phyloP scores from a whole-genome alignment of 2,113 vertebrate species.

The Cynoglossus semilaevis region DNA sequence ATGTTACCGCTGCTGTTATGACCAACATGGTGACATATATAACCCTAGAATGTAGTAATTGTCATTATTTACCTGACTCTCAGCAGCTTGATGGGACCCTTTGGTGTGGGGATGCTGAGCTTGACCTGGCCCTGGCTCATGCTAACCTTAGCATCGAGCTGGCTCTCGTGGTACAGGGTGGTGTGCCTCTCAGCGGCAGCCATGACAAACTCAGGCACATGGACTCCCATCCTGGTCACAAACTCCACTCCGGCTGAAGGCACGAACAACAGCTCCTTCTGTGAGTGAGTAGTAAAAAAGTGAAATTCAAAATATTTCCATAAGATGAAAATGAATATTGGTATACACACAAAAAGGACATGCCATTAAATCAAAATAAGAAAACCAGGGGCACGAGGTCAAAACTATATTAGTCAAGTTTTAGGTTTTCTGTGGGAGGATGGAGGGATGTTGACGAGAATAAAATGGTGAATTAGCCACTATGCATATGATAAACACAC shows the following conservation, averaged over 20 bases:
- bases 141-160: slow-evolving; percentile 70
- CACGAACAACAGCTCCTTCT: slow-evolving; percentile 79
- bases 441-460: no score
- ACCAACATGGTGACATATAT: no score
- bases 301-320: neutral
- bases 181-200: slow-evolving; percentile 82
- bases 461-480: no score
- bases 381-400: no score
- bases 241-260: slow-evolving; percentile 85
- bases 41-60: neutral
- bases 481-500: no score
- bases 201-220: slow-evolving; percentile 81
- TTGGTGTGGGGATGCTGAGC: slow-evolving; percentile 80
- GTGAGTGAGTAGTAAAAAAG: slow-evolving; percentile 24
- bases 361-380: no score
- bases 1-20: no score
- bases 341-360: no score
- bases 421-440: no score
- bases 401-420: no score
- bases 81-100: slow-evolving; percentile 77
- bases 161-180: slow-evolving; percentile 85
- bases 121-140: slow-evolving; percentile 77
- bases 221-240: slow-evolving; percentile 81
- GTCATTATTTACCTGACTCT: slow-evolving; percentile 76
- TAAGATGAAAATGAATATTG: no score